These are phyloP conservation scores for Malurus leucopterus DNA, from an alignment of 2,797 vertebrate species.

Conservation along the genomic window DNA sequence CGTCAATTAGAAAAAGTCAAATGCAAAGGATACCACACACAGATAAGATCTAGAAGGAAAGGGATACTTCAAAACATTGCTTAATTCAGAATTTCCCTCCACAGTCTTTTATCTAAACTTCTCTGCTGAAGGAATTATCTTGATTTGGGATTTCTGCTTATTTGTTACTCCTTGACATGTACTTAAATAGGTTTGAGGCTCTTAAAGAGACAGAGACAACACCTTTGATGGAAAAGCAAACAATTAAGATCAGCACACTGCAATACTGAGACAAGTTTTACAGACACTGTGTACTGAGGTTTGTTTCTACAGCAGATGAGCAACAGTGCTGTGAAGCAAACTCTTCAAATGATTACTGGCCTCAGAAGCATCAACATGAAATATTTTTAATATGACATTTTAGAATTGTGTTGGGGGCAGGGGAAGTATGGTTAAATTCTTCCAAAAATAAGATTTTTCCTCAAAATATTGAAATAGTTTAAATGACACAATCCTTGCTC, in stretches of 20 bases:
- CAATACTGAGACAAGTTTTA: background rate
- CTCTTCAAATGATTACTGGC: background rate
- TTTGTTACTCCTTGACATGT: background rate
- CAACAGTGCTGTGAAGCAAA: background rate
- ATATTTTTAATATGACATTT: background rate
- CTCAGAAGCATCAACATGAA: background rate
- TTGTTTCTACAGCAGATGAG: background rate
- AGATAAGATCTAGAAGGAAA: background rate
- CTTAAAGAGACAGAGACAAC: background rate
- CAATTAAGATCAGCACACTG: background rate
- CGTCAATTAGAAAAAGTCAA: background rate
- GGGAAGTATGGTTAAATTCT: background rate
- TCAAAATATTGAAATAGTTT: background rate
- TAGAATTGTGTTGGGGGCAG: background rate
- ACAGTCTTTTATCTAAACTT: background rate
- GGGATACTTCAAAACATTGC: background rate
- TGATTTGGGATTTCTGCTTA: background rate
- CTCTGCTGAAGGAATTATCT: background rate
- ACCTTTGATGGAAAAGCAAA: background rate
- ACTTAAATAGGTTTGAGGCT: background rate
- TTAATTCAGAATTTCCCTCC: background rate
- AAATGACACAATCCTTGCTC: background rate
- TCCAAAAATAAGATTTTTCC: background rate
- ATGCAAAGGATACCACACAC: background rate
- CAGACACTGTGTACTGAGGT: fast-evolving